A percentile compares a stretch with the other conserved stretches of the same genome.
These are phyloP conservation scores for Syngnathus acus DNA, from an alignment of 2,797 vertebrate species.

Conservation along the genomic window DNA sequence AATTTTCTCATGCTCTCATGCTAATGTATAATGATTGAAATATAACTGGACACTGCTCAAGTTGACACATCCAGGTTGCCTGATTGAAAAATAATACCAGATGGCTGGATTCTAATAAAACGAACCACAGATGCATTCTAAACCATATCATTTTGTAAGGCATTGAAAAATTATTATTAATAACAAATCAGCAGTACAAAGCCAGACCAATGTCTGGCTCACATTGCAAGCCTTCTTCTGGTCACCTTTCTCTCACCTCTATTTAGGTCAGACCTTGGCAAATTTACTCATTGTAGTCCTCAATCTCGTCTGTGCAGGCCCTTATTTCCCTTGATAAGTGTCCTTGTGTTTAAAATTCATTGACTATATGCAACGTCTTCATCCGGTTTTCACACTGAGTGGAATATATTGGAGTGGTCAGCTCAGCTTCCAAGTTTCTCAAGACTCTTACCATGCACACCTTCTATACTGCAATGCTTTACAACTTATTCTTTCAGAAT, in stretches of 20 bases:
- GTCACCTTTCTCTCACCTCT: background rate
- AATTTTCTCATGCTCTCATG: background rate
- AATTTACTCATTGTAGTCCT: background rate
- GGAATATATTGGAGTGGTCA: background rate
- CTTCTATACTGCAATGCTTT: background rate
- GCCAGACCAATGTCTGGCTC: background rate
- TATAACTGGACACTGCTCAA: background rate
- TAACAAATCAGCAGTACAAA: background rate
- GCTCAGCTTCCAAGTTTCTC: conserved; percentile 2
- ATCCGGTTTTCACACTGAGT: background rate
- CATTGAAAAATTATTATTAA: background rate
- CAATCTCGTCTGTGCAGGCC: background rate
- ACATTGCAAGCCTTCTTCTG: background rate
- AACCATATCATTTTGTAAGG: background rate
- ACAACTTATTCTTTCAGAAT: background rate
- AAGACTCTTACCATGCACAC: background rate
- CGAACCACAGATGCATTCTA: background rate
- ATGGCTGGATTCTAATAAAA: background rate
- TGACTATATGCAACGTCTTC: background rate
- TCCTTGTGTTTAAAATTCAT: background rate
- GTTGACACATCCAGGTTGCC: background rate
- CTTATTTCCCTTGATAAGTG: background rate
- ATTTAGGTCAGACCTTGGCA: background rate
- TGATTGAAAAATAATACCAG: background rate
- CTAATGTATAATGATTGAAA: background rate